These are phyloP conservation scores for Pandemis heparana DNA, from an alignment of 2,888 invertebrate species.

Conservation along the genomic window DNA sequence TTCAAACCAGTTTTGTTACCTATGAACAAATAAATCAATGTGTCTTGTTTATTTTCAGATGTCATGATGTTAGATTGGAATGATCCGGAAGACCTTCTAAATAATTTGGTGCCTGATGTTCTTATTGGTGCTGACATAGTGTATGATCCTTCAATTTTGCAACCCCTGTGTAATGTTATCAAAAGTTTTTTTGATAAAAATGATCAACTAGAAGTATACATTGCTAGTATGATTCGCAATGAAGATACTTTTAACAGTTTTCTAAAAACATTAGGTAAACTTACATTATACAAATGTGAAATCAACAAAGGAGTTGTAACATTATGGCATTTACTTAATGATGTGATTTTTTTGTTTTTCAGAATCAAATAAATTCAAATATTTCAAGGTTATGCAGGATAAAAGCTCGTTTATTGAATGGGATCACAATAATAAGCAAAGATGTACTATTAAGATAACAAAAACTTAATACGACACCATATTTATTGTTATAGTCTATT, in stretches of 20 bases:
- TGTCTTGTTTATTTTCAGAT: conserved; percentile 57
- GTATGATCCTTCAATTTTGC: conserved; percentile 74
- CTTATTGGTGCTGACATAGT: conserved; percentile 78
- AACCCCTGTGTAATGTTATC: conserved; percentile 67
- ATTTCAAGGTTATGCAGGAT: conserved; percentile 51
- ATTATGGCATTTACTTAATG: conserved; percentile 16
- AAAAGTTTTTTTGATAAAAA: conserved; percentile 62
- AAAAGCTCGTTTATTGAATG: conserved; percentile 61
- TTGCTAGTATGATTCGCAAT: conserved; percentile 86
- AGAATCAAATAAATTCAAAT: conserved; percentile 56
- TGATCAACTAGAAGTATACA: conserved; percentile 62
- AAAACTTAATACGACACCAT: conserved; percentile 31
- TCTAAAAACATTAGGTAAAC: conserved; percentile 82
- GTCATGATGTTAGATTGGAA: conserved; percentile 71
- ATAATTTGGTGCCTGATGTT: conserved; percentile 65
- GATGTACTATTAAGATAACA: conserved; percentile 65
- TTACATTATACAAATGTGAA: no score
- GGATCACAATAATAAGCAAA: conserved; percentile 57
- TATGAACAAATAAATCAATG: not conserved
- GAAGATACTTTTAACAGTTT: conserved; percentile 86
- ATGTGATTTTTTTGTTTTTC: conserved; percentile 50
- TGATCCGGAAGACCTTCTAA: conserved; percentile 53
- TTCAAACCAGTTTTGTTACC: no score
- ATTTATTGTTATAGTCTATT: no score
- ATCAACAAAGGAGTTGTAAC: conserved; percentile 15